These are phyloP conservation scores for Sylvicola cinctus DNA, from an alignment of 2,888 invertebrate species.

Conservation along the genomic window DNA sequence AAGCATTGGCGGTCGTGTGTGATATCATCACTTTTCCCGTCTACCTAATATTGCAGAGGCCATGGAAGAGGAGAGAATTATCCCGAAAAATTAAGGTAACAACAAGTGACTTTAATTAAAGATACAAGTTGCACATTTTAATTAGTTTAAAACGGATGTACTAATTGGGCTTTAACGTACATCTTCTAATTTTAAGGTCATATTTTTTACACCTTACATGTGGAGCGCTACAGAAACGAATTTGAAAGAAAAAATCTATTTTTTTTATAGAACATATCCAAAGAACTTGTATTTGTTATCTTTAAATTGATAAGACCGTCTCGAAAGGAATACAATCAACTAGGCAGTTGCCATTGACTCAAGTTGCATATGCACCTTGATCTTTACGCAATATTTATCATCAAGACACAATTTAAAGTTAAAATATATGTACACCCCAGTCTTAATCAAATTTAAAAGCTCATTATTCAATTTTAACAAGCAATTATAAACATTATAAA, in stretches of 20 bases:
- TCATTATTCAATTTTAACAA: too few relatives aligned
- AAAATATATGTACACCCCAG: too few relatives aligned
- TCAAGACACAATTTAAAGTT: too few relatives aligned
- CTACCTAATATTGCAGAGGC: slow-evolving; percentile 68
- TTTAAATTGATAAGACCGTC: too few relatives aligned
- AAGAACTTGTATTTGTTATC: too few relatives aligned
- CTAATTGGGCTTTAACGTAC: neutral
- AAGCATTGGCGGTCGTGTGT: slow-evolving; percentile 64
- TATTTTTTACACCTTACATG: neutral
- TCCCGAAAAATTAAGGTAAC: slow-evolving; percentile 56
- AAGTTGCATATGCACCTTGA: too few relatives aligned
- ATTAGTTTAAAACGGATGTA: neutral
- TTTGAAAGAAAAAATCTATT: neutral
- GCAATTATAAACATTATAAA: too few relatives aligned
- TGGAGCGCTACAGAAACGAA: neutral
- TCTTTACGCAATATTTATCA: too few relatives aligned
- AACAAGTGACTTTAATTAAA: slow-evolving; percentile 12
- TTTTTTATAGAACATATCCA: too few relatives aligned
- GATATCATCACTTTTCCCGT: slow-evolving; percentile 82
- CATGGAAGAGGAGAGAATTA: slow-evolving; percentile 63
- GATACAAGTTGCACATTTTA: neutral
- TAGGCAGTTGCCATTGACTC: too few relatives aligned
- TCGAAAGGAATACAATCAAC: too few relatives aligned
- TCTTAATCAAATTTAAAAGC: too few relatives aligned
- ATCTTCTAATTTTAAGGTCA: neutral